Conservation (phyloP, 2,113 vertebrate species). For the Misgurnus anguillicaudatus region DNA sequence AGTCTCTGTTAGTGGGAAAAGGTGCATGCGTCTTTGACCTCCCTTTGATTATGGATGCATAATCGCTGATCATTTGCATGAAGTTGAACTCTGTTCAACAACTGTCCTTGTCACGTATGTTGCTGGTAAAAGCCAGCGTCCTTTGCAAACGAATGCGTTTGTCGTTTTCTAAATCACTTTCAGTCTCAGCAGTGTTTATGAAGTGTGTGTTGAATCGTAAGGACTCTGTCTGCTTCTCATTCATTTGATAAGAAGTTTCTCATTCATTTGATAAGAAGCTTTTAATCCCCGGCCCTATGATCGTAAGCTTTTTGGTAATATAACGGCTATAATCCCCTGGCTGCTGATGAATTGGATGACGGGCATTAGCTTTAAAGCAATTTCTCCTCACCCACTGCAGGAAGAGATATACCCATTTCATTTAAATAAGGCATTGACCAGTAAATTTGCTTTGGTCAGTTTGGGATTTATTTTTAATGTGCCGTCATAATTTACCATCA, state of each 20-base stretch:
- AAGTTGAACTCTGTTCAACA: no score
- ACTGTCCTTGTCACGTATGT: no score
- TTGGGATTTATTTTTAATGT: no score
- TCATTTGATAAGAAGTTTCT: not conserved
- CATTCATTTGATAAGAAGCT: slow-evolving; percentile 62
- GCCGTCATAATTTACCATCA: no score
- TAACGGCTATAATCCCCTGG: slow-evolving; percentile 70
- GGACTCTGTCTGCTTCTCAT: slow-evolving; percentile 38
- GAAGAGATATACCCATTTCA: slow-evolving; percentile 37
- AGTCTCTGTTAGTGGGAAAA: not conserved
- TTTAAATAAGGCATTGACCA: slow-evolving; percentile 36
- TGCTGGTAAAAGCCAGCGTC: no score
- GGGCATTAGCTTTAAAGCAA: slow-evolving; percentile 68
- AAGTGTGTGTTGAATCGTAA: slow-evolving; percentile 22
- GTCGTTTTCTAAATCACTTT: not conserved
- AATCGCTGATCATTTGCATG: no score
- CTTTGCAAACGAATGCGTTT: no score
- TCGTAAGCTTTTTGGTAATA: slow-evolving; percentile 70
- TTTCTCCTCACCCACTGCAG: slow-evolving; percentile 59
- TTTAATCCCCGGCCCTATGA: slow-evolving; percentile 66
- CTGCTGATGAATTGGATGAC: slow-evolving; percentile 65
- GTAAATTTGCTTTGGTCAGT: slow-evolving; percentile 11
- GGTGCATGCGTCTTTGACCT: no score
- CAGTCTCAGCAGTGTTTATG: slow-evolving; percentile 18
- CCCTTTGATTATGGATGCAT: no score